These are phyloP conservation scores for Lordiphosa mommai DNA, from an alignment of 1,140 invertebrate genomes.

Conservation along the genomic window DNA sequence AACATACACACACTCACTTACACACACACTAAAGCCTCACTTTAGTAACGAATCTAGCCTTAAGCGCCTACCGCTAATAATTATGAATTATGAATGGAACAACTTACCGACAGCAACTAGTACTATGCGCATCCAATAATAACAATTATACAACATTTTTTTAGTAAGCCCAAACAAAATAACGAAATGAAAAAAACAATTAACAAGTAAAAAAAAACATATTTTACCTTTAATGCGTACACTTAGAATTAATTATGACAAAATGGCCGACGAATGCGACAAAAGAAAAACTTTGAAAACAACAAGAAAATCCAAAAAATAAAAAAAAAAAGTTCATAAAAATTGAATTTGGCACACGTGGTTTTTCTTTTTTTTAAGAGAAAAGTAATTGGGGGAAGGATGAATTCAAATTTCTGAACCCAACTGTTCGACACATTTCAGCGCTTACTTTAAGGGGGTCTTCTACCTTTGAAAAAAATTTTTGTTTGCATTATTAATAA, in stretches of 20 bases:
- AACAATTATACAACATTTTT: conserved; percentile 4
- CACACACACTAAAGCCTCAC: conserved; percentile 23
- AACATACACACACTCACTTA: conserved; percentile 38
- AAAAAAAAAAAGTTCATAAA: conserved; percentile 8
- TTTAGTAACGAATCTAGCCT: conserved; percentile 60
- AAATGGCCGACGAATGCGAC: conserved; percentile 18
- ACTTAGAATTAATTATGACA: conserved; percentile 53
- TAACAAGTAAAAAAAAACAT: conserved; percentile 43
- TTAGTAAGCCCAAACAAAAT: neutral
- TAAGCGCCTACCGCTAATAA: conserved; percentile 46
- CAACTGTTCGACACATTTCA: too few species aligned
- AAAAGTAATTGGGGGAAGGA: too few species aligned
- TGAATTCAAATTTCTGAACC: too few species aligned
- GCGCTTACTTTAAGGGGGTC: too few species aligned
- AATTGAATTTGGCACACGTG: neutral
- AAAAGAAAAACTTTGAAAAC: conserved; percentile 20
- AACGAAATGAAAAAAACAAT: neutral
- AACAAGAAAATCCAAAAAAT: conserved; percentile 5
- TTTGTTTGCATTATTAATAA: too few species aligned
- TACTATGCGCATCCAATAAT: conserved; percentile 1
- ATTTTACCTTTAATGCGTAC: conserved; percentile 70
- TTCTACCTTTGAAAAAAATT: too few species aligned
- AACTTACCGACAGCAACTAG: conserved; percentile 10
- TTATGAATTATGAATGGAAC: conserved; percentile 20
- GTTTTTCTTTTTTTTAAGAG: too few species aligned